These are phyloP conservation scores for Acrocephalus scirpaceus DNA, from an alignment of 2,797 vertebrate species.

Conservation along the genomic window DNA sequence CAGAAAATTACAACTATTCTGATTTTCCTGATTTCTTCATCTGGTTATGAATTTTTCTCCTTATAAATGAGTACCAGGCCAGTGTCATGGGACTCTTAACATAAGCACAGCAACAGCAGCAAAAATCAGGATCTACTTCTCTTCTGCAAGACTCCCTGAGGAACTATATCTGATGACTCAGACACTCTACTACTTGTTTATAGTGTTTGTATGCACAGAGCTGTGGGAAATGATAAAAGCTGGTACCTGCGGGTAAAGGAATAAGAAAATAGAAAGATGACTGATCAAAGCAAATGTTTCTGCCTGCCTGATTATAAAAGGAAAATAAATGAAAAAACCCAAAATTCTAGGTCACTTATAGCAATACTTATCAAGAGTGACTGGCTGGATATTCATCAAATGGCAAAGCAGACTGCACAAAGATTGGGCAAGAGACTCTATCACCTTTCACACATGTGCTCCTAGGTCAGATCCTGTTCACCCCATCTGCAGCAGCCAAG, in stretches of 20 bases:
- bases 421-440: not conserved
- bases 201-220: constrained; percentile 41
- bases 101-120: constrained; percentile 40
- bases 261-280: constrained; percentile 54
- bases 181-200: constrained; percentile 58
- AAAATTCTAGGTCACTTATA: not conserved
- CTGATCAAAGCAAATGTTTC: constrained; percentile 62
- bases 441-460: not conserved
- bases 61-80: not conserved
- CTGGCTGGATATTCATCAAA: not conserved
- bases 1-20: constrained; percentile 12
- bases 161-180: constrained; percentile 54
- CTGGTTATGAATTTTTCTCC: constrained; percentile 7
- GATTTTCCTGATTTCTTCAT: constrained; percentile 23
- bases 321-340: not conserved
- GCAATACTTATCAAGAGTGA: not conserved
- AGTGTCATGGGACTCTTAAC: constrained; percentile 27
- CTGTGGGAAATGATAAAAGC: constrained; percentile 63
- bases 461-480: not conserved
- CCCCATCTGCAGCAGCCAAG: not conserved
- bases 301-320: constrained; percentile 38
- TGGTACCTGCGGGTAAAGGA: constrained; percentile 41
- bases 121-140: constrained; percentile 44
- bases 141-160: constrained; percentile 33
- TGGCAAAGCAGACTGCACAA: not conserved